Evolutionary conservation across 2,888 invertebrate species (phyloP).

Genomic region (Helleia helle): DNA sequence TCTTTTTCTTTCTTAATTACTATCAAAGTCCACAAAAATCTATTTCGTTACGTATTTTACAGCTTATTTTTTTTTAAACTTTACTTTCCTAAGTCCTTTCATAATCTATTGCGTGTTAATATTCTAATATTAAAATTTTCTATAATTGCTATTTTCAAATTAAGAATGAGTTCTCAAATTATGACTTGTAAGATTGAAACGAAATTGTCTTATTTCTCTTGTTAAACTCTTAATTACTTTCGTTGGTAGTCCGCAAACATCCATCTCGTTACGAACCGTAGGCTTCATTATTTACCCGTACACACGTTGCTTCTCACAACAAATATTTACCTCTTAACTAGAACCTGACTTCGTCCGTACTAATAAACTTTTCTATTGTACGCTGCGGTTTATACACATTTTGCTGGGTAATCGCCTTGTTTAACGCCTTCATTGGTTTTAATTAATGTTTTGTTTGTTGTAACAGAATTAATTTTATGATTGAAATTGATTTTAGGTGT

Average conservation of each 20-base stretch:
- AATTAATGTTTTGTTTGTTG: constrained; percentile 26
- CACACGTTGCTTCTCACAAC: constrained; percentile 50
- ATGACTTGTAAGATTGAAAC: constrained; percentile 31
- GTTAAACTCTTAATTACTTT: constrained; percentile 68
- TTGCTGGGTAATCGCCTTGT: constrained; percentile 31
- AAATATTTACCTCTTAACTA: constrained; percentile 66
- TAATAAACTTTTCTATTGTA: constrained; percentile 65
- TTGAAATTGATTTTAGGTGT: not conserved
- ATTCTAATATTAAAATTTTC: too few species aligned
- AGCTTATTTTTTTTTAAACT: too few species aligned
- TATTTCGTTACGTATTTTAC: too few species aligned
- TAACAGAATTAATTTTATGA: not conserved
- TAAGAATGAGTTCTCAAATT: too few species aligned
- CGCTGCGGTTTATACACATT: constrained; percentile 36
- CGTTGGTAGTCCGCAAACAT: constrained; percentile 63
- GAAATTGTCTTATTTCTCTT: constrained; percentile 49
- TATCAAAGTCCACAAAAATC: too few species aligned
- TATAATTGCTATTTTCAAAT: too few species aligned
- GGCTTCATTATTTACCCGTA: constrained; percentile 63
- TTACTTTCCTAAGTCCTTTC: too few species aligned
- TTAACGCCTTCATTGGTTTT: constrained; percentile 33
- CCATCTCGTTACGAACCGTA: constrained; percentile 58
- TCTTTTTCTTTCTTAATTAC: too few species aligned
- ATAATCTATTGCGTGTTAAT: too few species aligned
- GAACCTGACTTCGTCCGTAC: constrained; percentile 59